phyloP scores from a whole-genome alignment of 2,888 invertebrate genomes.

The Epirrhoe alternata region DNA sequence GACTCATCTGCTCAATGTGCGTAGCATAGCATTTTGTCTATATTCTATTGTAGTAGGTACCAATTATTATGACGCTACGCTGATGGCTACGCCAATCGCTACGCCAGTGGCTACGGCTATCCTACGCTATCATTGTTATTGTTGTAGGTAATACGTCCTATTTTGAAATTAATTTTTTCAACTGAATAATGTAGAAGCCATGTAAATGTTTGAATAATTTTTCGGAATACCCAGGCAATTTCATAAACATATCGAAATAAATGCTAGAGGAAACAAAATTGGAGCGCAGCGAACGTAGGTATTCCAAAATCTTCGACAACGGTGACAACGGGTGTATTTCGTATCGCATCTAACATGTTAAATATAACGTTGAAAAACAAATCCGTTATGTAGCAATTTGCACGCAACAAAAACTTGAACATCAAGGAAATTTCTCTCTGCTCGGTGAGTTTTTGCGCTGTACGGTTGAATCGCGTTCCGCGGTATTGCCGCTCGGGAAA shows the following conservation, averaged over 20 bases:
- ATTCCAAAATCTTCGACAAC: background rate
- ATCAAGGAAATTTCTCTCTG: constrained; percentile 74
- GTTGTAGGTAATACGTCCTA: background rate
- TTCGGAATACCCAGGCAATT: background rate
- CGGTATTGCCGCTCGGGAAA: constrained; percentile 61
- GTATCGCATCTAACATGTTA: constrained; percentile 38
- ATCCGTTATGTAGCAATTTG: constrained; percentile 70
- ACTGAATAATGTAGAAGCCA: background rate
- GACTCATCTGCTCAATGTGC: too few species aligned
- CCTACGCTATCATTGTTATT: background rate
- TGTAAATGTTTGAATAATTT: background rate
- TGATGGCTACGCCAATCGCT: background rate
- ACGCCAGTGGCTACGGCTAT: background rate
- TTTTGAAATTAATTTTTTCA: background rate
- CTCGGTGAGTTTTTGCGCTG: constrained; percentile 65
- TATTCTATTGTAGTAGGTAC: too few species aligned
- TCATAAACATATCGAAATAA: background rate
- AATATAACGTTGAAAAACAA: constrained; percentile 50
- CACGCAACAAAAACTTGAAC: constrained; percentile 68
- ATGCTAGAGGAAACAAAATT: background rate
- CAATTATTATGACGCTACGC: background rate
- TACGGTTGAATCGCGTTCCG: constrained; percentile 71
- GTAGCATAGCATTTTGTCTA: too few species aligned
- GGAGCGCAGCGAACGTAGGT: background rate
- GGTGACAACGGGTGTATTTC: background rate